Evolutionary conservation across 2,888 invertebrate species (phyloP), one percentile per base, ranked within the genome.

Genomic region (Macrophya alboannulata): DNA sequence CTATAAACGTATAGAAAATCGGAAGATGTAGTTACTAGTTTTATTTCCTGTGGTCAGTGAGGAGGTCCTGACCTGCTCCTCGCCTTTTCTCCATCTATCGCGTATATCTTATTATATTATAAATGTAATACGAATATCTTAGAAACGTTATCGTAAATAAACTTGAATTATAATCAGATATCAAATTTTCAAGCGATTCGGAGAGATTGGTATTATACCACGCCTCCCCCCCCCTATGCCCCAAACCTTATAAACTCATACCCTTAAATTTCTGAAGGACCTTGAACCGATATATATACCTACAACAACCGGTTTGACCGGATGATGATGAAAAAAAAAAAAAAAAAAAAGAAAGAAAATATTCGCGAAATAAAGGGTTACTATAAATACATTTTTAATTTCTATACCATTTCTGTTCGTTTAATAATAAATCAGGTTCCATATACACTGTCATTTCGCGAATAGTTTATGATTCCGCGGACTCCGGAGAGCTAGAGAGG

Each of bases 341-440:
- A 31, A 31, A 31, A 31, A 31, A 31, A 31, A 31, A 31, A 31
- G 3, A 31, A 31, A 31, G 1, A 81, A 59, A 81, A 81, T 43
- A 65, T 21, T 40, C 21, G 40, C 81, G 15, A 62, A 81, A 59
- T 10, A 59, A 59, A 65, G 43, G 62, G 65, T 81, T 81, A 62
- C 81, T 81, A 81, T 81, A 81, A 81, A 81, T 81, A 81, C 37
- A 81, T 62, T 81, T 65, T 81, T 81, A 81, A 81, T 81, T 62
- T 81, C 15, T 62, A n/a, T n/a, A 81, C 25, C 65, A 81, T 81
- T 81, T 81, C 31, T 81, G 65, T n/a, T 15, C 62, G 45, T 37
- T 62, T 65, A 17, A 62, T 62, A 59, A 81, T 62, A 62, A 59
- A 81, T 65, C 81, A 81, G 25, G 21, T n/a, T 65, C 43, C 59